Base-by-base conservation (phyloP, 2,113 vertebrate species). In the Chlorodrepanis virens region DNA sequence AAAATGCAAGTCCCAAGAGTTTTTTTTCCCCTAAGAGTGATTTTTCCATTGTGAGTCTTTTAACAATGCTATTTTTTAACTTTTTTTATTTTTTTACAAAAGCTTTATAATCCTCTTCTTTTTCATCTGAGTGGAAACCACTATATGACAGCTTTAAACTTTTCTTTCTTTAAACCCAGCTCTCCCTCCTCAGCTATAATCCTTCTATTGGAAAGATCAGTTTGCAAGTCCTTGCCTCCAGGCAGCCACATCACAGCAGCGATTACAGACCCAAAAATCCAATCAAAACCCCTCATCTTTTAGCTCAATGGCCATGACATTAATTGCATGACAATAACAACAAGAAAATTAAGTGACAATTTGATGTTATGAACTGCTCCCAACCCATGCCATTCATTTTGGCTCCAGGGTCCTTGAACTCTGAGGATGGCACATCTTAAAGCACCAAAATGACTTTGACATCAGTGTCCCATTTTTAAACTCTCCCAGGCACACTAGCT, bases 111-210 rank as follows among this genome's bases (percentile, higher is more conserved):
- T 95, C 92, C 85, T 75, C 71, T 77, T 49, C 68, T 90, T 97
- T 97, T 93, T 93, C 79, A 88, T 80, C 78, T 59, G 72, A 96
- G 71, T 81, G 80, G 92, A 96, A 97, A 96, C 82, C 74, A 83
- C 80, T 78, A 60, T 64, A 86, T 75, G 85, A 92, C 90, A 95
- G 93, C 78, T 97, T 97, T 92, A 95, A 97, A 97, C 67, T 96
- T 96, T 88, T 88, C n/a, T 86, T 88, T 93, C 82, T 96, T 93
- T 96, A 94, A 94, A 94, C 76, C 59, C 82, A 93, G 80, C 72
- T 44, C 37, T 91, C 90, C 71, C 72, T 94, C 52, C 92, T 92
- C 87, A 90, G 71, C 68, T 67, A 92, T 93, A 94, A 97, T 96
- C 93, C 75, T 85, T 45, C 85, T 52, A 70, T 50, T 88, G 83